Base-by-base conservation (phyloP, 2,888 invertebrate species). In the Dolichomitus sp. region DNA sequence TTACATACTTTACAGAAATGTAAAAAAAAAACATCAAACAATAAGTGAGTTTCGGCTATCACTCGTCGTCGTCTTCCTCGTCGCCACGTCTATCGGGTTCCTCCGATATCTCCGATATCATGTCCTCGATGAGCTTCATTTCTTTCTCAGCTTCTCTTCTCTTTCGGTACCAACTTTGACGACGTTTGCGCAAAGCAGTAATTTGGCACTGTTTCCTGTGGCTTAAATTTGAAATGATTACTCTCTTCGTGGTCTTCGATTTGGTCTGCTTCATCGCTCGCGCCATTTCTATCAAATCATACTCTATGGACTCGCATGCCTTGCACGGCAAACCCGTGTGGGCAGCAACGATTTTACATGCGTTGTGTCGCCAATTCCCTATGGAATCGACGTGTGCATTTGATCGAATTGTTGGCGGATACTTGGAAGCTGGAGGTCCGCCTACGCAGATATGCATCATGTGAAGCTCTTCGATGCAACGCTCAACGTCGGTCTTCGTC, bases 131-230 rank as follows among this genome's bases (percentile, higher is more conserved):
- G 6, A 42, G 14, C 17, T 66, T 69, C 48, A 82, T 82, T 19
- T 78, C 65, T 23, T 78, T 79, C 33, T 78, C 78, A 11, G 82
- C 82, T 6, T 33, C 45, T 69, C 42, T 69, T 50, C 42, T 78
- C 50, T 70, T 78, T 5, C 69, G 54, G 37, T 50, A 42, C 74
- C 82, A 78, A 19, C 5, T 27, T 4, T 57, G 17, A 0, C 74
- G 69, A 14, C 74, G 78, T 40, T 75, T 82, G 0, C 70, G 65
- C 33, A 82, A 27, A 11, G 73, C 54, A n/a, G 52, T 66, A 63
- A 82, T 82, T 42, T 82, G 78, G 14, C 65, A 70, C 50, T 78
- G 82, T 59, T 70, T 78, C 19, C 81, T 63, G 48, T 82, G 81
- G 17, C 81, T 82, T 2, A 78, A 74, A 70, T 75, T 78, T 2